phyloP scores from a whole-genome alignment of 2,797 vertebrate species.

The Spinibarbus caldwelli region DNA sequence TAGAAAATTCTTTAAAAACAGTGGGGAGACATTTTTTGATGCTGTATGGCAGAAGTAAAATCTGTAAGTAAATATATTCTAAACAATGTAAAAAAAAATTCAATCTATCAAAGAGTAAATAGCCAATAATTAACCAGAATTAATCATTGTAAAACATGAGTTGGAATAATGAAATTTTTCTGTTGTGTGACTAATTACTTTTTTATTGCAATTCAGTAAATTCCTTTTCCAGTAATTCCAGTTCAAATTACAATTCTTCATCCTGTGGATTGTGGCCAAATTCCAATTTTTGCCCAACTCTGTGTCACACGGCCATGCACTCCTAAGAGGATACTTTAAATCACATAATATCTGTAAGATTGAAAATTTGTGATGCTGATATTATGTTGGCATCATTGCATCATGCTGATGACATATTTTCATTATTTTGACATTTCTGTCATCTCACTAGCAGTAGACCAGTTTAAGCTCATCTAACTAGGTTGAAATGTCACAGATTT shows the following conservation, averaged over 20 bases:
- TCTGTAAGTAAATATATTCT: too few species aligned
- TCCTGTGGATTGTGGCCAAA: not conserved
- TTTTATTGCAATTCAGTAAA: not conserved
- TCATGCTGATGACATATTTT: not conserved
- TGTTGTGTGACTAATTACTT: too few species aligned
- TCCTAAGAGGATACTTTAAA: not conserved
- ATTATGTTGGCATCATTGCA: conserved; percentile 3
- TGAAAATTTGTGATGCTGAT: conserved; percentile 1
- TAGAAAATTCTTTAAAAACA: not conserved
- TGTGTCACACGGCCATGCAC: not conserved
- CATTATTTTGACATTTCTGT: conserved; percentile 5
- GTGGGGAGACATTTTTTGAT: not conserved
- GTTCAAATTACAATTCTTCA: not conserved
- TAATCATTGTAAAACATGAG: not conserved
- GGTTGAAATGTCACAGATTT: not conserved
- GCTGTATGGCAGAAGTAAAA: not conserved
- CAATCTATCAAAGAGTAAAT: not conserved
- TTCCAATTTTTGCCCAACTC: not conserved
- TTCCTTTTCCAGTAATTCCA: not conserved
- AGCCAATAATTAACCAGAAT: not conserved
- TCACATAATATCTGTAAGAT: not conserved
- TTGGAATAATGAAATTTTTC: not conserved
- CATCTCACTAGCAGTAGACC: not conserved
- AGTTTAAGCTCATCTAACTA: not conserved
- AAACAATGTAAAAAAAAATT: not conserved